Evolutionary conservation across 2,797 vertebrate species (phyloP), one percentile per base, ranked within the genome.

Genomic region (Atherinosoma microstoma): DNA sequence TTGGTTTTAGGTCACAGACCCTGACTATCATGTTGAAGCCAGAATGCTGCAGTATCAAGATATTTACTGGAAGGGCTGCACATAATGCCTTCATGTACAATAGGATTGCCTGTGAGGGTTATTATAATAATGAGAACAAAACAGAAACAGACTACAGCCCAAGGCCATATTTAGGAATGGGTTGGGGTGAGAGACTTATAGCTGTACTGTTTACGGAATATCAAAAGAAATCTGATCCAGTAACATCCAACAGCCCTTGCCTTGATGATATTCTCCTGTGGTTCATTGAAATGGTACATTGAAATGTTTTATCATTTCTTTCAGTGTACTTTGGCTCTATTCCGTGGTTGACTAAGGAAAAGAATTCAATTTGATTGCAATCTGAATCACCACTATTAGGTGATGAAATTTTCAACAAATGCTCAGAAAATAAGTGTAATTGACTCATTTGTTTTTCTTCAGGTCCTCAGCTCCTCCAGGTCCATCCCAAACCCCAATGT

Each of bases 391-490:
- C 18, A 42, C 60, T 36, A 75, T 27, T 56, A 56, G 16, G 8
- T 68, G 22, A 75, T 42, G 10, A 30, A 32, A 63, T n/a, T 72
- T 22, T n/a, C 1, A 49, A 11, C 4, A 58, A 70, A 66, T 56
- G 11, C 24, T 70, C 30, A 16, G 6, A 27, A 34, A 35, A 62
- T 49, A 0, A 22, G 7, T 13, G 32, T 11, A 6, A 54, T 56
- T 77, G 15, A 75, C 8, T 10, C 3, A 0, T 77, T 78, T 70
- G 1, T 0, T 42, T 75, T 76, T 63, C 64, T n/a, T 3, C 79
- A 98, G 97, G 95, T 98, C 45, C 87, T 96, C 67, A 94, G 95
- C 1, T 91, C 94, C 1, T 89, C 91, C 51, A 94, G 70, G 67
- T 87, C 90, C n/a, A 83, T 49, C 82, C 87, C 94, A 0, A 95